Evolutionary conservation across 2,113 vertebrate genomes (phyloP), one percentile per base, ranked within the genome.

Genomic region (Neopipo cinnamomea): DNA sequence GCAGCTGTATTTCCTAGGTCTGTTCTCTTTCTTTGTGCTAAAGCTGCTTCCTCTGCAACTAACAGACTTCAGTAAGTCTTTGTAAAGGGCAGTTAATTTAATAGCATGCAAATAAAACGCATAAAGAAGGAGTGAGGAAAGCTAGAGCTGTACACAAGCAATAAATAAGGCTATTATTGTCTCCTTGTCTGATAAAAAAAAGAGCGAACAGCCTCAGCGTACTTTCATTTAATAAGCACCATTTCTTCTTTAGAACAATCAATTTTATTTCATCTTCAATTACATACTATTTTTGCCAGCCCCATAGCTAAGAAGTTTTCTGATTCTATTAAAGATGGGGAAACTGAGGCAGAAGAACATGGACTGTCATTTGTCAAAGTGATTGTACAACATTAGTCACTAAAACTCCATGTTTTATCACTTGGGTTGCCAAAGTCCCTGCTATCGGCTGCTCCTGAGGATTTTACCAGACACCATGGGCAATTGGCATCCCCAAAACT

Each of bases 391-490:
- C 12, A 17, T 80, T 15, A 27, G 59, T 41, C 24, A 47, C 31
- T 24, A 53, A 35, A 81, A 39, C 12, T 14, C 35, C 7, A 9
- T 0, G 1, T 55, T 61, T 84, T 74, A 14, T 80, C 3, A 0
- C 11, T 5, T n/a, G 44, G 5, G 8, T 39, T 59, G 39, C 23
- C 37, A 52, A 73, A 18, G 20, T 82, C 31, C n/a, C n/a, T 50
- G 19, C 9, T 59, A 8, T 37, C 0, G 0, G 2, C 18, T 55
- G 33, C 6, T 46, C 56, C 41, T 1, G 2, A 44, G 46, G 35
- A 42, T 63, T 58, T 93, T 35, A 56, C 33, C 23, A 46, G 24
- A 33, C 5, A 19, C 3, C 8, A 13, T 2, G 6, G 31, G n/a
- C 37, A 67, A 19, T 2, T 31, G 13, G 4, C 28, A 42, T 28